Evolutionary conservation across 2,888 invertebrate species (phyloP).

Genomic region (Epinotia bilunana): DNA sequence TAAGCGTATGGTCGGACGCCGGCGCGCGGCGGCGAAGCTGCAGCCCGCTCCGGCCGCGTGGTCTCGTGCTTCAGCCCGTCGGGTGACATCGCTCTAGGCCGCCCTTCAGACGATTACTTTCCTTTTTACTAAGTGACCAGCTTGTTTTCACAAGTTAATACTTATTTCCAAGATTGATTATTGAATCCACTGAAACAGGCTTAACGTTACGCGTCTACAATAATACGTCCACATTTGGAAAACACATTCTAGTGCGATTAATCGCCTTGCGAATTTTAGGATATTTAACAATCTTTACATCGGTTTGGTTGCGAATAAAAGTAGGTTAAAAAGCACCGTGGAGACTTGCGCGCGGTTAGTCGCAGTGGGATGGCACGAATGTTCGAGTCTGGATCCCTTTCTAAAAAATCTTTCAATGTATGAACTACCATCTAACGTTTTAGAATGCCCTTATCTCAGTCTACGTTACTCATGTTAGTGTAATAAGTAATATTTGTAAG

Average conservation of each 20-base stretch:
- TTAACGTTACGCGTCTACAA: constrained; percentile 51
- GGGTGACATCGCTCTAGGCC: not conserved
- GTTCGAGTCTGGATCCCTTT: not conserved
- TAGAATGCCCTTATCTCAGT: constrained; percentile 30
- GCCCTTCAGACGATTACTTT: not conserved
- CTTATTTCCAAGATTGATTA: constrained; percentile 45
- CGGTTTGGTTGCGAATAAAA: not conserved
- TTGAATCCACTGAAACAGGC: constrained; percentile 74
- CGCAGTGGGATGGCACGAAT: not conserved
- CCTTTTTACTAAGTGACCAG: constrained; percentile 20
- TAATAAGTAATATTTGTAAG: constrained; percentile 48
- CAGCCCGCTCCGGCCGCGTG: not conserved
- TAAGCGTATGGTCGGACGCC: constrained; percentile 8
- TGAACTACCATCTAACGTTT: constrained; percentile 53
- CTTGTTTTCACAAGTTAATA: constrained; percentile 45
- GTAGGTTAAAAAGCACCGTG: not conserved
- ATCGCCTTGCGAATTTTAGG: not conserved
- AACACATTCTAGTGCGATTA: constrained; percentile 9
- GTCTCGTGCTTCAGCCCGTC: not conserved
- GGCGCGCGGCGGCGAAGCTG: no score
- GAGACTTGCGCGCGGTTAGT: not conserved
- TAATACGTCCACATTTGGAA: constrained; percentile 32
- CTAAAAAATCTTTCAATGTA: constrained; percentile 41
- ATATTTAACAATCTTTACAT: not conserved
- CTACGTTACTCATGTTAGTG: constrained; percentile 38